phyloP scores from a whole-genome alignment of 2,113 vertebrate species.

The Gallinago jamesoni region DNA sequence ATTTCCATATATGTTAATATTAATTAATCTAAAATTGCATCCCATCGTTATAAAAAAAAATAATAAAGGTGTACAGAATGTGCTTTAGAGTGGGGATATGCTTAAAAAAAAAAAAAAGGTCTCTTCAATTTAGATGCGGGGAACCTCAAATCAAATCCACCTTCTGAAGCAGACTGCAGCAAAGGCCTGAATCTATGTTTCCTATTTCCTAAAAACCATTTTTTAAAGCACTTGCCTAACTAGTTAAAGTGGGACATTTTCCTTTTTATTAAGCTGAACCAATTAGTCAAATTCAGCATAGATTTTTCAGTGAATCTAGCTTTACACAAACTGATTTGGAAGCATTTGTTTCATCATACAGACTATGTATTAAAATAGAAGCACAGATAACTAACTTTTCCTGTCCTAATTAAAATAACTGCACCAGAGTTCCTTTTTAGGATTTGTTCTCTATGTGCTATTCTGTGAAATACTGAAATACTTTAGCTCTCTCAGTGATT shows the following conservation, averaged over 20 bases:
- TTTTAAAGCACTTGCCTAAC: background rate
- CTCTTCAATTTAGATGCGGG: background rate
- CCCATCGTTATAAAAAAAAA: background rate
- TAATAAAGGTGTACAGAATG: background rate
- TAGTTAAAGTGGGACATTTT: background rate
- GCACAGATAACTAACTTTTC: background rate
- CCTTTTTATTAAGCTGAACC: background rate
- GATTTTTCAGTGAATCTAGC: background rate
- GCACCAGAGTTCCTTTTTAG: background rate
- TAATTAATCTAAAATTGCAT: background rate
- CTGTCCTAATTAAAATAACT: background rate
- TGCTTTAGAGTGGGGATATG: background rate
- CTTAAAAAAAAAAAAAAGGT: background rate
- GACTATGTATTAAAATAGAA: background rate
- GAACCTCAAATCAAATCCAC: background rate
- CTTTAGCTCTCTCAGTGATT: background rate
- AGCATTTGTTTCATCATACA: background rate
- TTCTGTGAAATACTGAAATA: background rate
- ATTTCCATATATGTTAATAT: background rate
- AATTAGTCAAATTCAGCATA: background rate
- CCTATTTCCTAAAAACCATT: background rate
- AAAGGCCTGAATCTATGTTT: background rate
- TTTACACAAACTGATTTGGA: background rate
- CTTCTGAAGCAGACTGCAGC: background rate
- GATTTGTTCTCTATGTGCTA: background rate